Base-by-base conservation (phyloP, 2,888 invertebrate species). In the Synergus gifuensis region DNA sequence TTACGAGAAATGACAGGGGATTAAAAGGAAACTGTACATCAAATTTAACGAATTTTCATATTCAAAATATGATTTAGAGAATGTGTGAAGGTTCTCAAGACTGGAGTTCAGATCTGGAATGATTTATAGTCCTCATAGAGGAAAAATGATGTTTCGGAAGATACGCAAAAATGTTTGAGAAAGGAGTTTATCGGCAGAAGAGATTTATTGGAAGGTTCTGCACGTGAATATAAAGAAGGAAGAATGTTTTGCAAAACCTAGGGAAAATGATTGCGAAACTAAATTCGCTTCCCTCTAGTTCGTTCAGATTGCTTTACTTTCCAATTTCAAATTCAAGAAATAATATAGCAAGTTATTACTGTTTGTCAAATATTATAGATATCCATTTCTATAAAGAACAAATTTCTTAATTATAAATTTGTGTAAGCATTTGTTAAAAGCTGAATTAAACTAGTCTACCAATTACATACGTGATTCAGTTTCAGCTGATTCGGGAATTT, bases 161-260 rank as follows among this genome's bases (percentile, higher is more conserved):
- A 44, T 44, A 44, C 22, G 22, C 64, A 46, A 46, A 46, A 67
- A 67, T 67, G 14, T 67, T 67, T 67, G 12, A 67, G 14, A 67
- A 67, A 67, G 18, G 44, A 67, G 67, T 44, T 44, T 22, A 44
- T 18, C 18, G 12, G 1, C 12, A 14, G 14, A 44, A 22, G 14
- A 67, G 67, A 67, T 67, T 67, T 67, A 67, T 67, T 36, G 36
- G 44, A 67, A 67, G 11, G 44, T 67, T 67, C 22, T 46, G 22
- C 67, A 44, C 46, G 44, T 18, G 22, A 67, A 67, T 44, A 67
- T 44, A 22, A 46, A 67, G 44, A 42, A 66, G 22, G 16, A 36
- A 63, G 44, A 12, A 44, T 67, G 14, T 46, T 22, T 67, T 44
- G 18, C 14, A 18, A 7, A 44, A 67, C 14, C 22, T 67, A 36